These are phyloP conservation scores for Gallinago solitaria DNA, from an alignment of 2,797 vertebrate species.

Conservation along the genomic window DNA sequence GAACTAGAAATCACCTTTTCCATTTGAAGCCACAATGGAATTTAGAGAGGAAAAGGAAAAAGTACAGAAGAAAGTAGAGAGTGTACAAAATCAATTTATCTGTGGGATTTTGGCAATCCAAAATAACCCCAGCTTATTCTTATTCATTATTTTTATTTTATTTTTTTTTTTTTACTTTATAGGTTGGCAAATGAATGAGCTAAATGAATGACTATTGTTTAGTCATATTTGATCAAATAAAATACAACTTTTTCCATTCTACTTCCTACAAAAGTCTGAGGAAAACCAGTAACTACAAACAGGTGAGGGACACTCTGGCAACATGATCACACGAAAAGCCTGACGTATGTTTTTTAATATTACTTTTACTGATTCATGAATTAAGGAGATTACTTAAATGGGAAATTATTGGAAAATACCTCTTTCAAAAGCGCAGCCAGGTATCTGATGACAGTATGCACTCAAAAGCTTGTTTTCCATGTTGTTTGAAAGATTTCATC, in stretches of 20 bases:
- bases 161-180: not conserved
- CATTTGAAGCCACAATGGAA: not conserved
- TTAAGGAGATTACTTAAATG: not conserved
- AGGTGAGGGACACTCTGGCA: not conserved
- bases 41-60: not conserved
- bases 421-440: not conserved
- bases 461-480: not conserved
- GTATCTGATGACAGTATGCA: not conserved
- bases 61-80: not conserved
- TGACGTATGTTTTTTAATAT: not conserved
- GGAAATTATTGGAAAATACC: not conserved
- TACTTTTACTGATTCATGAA: not conserved
- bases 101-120: not conserved
- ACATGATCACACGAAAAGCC: not conserved
- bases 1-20: constrained; percentile 5
- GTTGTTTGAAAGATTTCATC: not conserved
- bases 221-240: not conserved
- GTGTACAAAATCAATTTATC: constrained; percentile 6
- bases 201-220: not conserved
- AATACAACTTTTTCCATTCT: not conserved
- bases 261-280: not conserved
- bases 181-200: not conserved
- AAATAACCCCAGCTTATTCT: not conserved
- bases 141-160: not conserved
- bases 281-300: not conserved